phyloP scores from a whole-genome alignment of 1,140 invertebrate species.

The Neodiprion virginianus region DNA sequence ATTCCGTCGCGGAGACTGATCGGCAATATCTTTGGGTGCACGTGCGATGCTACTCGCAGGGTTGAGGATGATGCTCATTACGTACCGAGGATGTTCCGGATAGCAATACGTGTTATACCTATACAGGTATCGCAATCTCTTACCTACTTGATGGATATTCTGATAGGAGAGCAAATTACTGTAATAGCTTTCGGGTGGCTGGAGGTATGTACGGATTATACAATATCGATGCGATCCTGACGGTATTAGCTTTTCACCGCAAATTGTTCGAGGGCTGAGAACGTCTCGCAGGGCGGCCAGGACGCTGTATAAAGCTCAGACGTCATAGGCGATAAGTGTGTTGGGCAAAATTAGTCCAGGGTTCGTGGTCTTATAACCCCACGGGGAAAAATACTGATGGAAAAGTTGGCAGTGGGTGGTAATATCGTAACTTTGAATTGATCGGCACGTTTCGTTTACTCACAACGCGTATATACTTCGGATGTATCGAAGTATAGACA shows the following conservation, averaged over 20 bases:
- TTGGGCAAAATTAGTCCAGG: no score
- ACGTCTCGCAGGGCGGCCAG: not conserved
- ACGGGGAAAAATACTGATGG: not conserved
- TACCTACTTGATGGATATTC: not conserved
- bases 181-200: not conserved
- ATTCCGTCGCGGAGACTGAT: no score
- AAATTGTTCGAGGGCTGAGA: not conserved
- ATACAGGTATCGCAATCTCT: not conserved
- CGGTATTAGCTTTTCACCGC: not conserved
- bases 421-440: no score
- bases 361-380: not conserved
- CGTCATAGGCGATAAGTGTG: no score
- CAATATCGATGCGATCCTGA: not conserved
- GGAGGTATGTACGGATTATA: not conserved
- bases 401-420: not conserved
- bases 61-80: not conserved
- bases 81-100: not conserved
- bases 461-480: no score
- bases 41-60: no score
- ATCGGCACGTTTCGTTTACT: no score
- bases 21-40: no score
- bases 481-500: no score
- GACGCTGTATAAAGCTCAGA: not conserved
- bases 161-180: conserved; percentile 3
- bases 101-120: not conserved